Evolutionary conservation across 2,797 vertebrate species (phyloP).

Genomic region (Okamejei kenojei): DNA sequence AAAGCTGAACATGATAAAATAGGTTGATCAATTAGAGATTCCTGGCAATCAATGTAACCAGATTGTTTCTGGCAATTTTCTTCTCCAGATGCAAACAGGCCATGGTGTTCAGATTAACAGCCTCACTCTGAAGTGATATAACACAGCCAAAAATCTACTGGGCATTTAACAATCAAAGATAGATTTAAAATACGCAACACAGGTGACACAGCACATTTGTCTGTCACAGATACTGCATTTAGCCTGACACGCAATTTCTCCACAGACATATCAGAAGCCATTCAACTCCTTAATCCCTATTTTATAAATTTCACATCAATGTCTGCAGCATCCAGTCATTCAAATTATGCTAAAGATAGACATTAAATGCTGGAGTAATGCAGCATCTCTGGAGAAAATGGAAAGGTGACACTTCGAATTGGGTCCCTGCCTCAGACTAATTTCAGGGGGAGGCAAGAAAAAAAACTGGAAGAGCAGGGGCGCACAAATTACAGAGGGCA

Average conservation of each 20-base stretch:
- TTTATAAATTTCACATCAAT: background rate
- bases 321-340: background rate
- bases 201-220: background rate
- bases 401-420: no score
- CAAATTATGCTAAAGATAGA: background rate
- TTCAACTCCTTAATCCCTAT: background rate
- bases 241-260: no score
- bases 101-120: background rate
- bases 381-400: no score
- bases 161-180: background rate
- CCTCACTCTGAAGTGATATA: background rate
- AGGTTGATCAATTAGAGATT: slow-evolving; percentile 2
- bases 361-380: no score
- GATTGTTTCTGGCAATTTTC: background rate
- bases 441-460: no score
- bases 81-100: background rate
- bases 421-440: no score
- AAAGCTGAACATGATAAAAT: background rate
- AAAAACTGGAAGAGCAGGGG: no score
- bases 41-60: background rate
- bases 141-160: background rate
- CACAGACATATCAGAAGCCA: background rate
- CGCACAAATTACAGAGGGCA: no score
- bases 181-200: background rate
- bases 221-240: background rate